Evolutionary conservation across 2,113 vertebrate species (phyloP), one percentile per base, ranked within the genome.

Genomic region (Nycticorax nycticorax): DNA sequence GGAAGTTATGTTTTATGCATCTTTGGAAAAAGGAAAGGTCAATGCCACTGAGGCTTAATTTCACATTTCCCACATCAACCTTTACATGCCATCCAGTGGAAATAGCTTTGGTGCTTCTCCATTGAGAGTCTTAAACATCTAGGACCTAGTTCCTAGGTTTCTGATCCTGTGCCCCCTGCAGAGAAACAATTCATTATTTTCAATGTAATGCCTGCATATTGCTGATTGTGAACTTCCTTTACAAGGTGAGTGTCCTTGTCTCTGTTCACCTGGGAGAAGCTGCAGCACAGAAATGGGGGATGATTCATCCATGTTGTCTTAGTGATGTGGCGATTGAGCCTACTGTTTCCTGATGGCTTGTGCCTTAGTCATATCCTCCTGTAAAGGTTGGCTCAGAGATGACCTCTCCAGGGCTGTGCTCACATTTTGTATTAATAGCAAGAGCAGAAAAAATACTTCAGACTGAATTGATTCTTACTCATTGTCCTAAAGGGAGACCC

Each of bases 31-130:
- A 17, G 53, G 22, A 85, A 83, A 41, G n/a, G 19, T 52, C 27
- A 43, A 0, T 56, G 52, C 41, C 71, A 55, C 17, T 63, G 50
- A 55, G 41, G 43, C 48, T 62, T 71, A 43, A 74, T 80, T 86
- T 89, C 33, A 23, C 18, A 4, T 79, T 94, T 89, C 32, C 14
- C 5, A 23, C 39, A 28, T 81, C 35, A 76, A 41, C 30, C 9
- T 76, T 73, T 63, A 55, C 8, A 8, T 0, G 0, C 30, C 16
- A 27, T 57, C 23, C 43, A 63, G 22, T n/a, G 24, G 30, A 43
- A 84, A 59, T 22, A 59, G 30, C 30, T 9, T 1, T 82, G 62
- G 3, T 52, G 9, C 67, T 78, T 88, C 66, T 85, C 41, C 27
- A 14, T 4, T 81, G 71, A 53, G 27, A 78, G 37, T 50, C 55